Conservation (phyloP, 2,113 vertebrate genomes). For the Penelope pileata region DNA sequence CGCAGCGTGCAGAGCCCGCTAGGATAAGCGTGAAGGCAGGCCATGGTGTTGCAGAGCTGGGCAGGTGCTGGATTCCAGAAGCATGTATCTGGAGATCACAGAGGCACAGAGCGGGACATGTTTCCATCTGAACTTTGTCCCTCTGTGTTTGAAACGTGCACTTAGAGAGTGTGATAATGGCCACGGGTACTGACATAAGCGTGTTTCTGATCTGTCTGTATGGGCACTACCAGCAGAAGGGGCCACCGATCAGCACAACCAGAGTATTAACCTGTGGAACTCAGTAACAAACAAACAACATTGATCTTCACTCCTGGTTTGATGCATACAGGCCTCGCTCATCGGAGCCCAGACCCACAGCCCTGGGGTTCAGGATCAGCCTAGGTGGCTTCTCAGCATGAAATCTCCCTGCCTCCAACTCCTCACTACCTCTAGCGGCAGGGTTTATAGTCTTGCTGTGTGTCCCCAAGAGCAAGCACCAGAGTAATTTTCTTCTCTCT, state of each 20-base stretch:
- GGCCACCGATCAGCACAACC: fast-evolving
- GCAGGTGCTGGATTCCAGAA: fast-evolving
- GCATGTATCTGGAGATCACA: fast-evolving
- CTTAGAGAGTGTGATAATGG: fast-evolving
- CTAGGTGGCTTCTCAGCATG: too few species aligned
- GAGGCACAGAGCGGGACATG: fast-evolving
- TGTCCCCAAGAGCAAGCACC: neutral
- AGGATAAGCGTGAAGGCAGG: fast-evolving
- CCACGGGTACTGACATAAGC: fast-evolving
- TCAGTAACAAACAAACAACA: fast-evolving
- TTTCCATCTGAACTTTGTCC: neutral
- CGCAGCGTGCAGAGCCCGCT: fast-evolving
- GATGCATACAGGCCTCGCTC: neutral
- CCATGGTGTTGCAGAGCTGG: fast-evolving
- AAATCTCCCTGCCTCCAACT: neutral
- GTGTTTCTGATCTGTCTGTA: neutral
- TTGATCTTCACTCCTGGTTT: neutral
- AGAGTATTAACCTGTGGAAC: fast-evolving
- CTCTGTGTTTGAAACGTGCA: neutral
- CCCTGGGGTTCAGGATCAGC: neutral
- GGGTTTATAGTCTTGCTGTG: fast-evolving
- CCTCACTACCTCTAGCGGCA: fast-evolving
- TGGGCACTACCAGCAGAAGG: neutral
- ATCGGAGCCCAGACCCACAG: neutral
- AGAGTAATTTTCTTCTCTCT: neutral